A percentile compares a stretch with the other conserved stretches of the same genome.
Conservation (phyloP, 2,113 vertebrate species). For the Spilogale gracilis region DNA sequence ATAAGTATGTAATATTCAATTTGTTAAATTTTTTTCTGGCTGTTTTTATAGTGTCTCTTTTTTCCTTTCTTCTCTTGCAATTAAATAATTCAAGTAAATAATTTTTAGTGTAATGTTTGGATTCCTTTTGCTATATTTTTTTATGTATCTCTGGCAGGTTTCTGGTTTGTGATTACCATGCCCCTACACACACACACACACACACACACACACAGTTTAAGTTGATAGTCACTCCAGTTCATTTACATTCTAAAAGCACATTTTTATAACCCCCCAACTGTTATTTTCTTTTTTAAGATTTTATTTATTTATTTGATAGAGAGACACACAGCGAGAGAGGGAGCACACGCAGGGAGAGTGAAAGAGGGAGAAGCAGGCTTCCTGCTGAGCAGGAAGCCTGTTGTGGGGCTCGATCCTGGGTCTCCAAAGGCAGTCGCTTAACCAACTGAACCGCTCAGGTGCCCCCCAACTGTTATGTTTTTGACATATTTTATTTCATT, state of each 20-base stretch:
- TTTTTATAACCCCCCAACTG: not conserved
- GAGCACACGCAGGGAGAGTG: too few relatives aligned
- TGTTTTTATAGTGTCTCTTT: not conserved
- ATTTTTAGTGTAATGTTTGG: not conserved
- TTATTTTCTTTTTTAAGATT: not conserved
- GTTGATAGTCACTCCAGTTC: not conserved
- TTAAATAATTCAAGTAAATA: too few relatives aligned
- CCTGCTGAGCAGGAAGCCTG: too few relatives aligned
- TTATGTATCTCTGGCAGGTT: not conserved
- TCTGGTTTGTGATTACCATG: not conserved
- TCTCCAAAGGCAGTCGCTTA: too few relatives aligned
- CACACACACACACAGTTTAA: not conserved
- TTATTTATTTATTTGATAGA: too few relatives aligned
- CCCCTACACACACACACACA: too few relatives aligned
- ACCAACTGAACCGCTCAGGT: too few relatives aligned
- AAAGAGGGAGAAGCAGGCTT: too few relatives aligned
- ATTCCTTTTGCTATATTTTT: not conserved
- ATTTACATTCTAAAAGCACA: not conserved
- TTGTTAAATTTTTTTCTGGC: not conserved
- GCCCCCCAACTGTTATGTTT: not conserved
- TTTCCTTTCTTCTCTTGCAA: not conserved
- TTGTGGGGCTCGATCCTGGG: too few relatives aligned
- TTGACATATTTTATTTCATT: not conserved
- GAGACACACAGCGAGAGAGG: too few relatives aligned
- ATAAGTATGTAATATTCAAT: not conserved